Evolutionary conservation across 1,140 invertebrate genomes (phyloP).

Genomic region (Drosophila oshimai): DNA sequence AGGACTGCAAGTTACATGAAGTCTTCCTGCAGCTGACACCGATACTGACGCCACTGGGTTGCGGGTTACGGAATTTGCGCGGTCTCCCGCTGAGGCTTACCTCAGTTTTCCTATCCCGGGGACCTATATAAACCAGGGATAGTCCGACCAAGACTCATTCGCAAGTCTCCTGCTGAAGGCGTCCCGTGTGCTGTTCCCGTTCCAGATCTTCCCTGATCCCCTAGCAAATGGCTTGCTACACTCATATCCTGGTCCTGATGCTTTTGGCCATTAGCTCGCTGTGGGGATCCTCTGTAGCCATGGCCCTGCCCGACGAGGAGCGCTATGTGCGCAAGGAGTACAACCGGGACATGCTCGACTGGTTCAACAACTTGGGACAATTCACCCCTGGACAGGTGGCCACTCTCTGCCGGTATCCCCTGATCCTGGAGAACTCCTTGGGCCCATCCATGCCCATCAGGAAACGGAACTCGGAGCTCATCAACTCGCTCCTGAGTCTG

Average conservation of each 20-base stretch:
- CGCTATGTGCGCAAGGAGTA: slow-evolving; percentile 80
- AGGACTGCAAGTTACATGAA: slow-evolving; percentile 54
- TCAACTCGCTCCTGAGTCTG: slow-evolving; percentile 88
- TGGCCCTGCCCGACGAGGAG: slow-evolving; percentile 77
- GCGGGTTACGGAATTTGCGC: slow-evolving; percentile 33
- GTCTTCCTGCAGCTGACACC: slow-evolving; percentile 66
- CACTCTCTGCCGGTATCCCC: slow-evolving; percentile 59
- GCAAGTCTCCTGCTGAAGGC: slow-evolving; percentile 24
- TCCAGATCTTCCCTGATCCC: not conserved
- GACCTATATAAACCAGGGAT: slow-evolving; percentile 45
- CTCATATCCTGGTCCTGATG: slow-evolving; percentile 16
- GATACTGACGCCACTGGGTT: slow-evolving; percentile 33
- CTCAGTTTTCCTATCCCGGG: slow-evolving; percentile 26
- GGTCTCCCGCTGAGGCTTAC: slow-evolving; percentile 58
- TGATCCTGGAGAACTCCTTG: slow-evolving; percentile 52
- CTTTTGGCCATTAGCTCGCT: slow-evolving; percentile 22
- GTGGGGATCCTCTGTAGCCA: not conserved
- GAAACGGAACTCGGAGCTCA: slow-evolving; percentile 89
- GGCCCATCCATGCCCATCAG: slow-evolving; percentile 57
- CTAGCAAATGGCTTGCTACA: slow-evolving; percentile 33
- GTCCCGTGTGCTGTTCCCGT: slow-evolving; percentile 18
- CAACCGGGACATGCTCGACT: slow-evolving; percentile 69
- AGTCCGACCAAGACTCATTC: slow-evolving; percentile 41
- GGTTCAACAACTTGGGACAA: slow-evolving; percentile 57
- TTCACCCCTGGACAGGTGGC: slow-evolving; percentile 41